Conservation (phyloP, 1,140 invertebrate species). For the Danaus melanippus region DNA sequence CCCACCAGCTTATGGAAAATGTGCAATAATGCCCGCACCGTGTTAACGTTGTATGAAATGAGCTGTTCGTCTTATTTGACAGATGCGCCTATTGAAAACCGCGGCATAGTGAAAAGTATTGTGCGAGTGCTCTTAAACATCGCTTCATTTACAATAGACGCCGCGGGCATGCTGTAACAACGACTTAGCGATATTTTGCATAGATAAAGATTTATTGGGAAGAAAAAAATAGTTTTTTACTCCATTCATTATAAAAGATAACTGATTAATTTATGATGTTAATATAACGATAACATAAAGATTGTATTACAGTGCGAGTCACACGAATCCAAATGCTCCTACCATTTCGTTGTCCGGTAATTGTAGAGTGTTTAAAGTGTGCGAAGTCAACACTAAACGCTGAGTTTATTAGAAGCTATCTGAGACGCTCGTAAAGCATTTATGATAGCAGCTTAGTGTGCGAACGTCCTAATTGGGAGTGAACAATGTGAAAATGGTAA, state of each 20-base stretch:
- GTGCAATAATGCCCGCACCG: constrained; percentile 51
- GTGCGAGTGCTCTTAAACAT: too few species aligned
- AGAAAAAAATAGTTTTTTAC: too few species aligned
- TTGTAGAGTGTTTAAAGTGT: constrained; percentile 35
- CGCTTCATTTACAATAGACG: too few species aligned
- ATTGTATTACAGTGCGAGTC: too few species aligned
- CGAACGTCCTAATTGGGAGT: constrained; percentile 41
- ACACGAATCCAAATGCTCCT: too few species aligned
- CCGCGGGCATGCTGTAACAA: too few species aligned
- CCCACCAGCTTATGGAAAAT: constrained; percentile 63
- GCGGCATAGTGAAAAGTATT: constrained; percentile 11
- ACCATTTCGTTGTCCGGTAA: constrained; percentile 19
- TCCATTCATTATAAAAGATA: too few species aligned
- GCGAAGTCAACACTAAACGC: constrained; percentile 43
- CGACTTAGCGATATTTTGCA: too few species aligned
- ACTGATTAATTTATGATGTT: too few species aligned
- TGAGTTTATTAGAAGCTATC: constrained; percentile 44
- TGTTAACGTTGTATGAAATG: constrained; percentile 43
- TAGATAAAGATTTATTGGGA: too few species aligned
- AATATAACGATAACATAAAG: too few species aligned
- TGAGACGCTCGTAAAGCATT: constrained; percentile 42
- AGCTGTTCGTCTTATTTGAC: constrained; percentile 32
- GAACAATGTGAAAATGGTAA: constrained; percentile 25
- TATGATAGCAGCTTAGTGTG: constrained; percentile 34
- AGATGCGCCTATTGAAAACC: constrained; percentile 35